Evolutionary conservation across 2,797 vertebrate species (phyloP).

Genomic region (Melanotaenia trifasciata): DNA sequence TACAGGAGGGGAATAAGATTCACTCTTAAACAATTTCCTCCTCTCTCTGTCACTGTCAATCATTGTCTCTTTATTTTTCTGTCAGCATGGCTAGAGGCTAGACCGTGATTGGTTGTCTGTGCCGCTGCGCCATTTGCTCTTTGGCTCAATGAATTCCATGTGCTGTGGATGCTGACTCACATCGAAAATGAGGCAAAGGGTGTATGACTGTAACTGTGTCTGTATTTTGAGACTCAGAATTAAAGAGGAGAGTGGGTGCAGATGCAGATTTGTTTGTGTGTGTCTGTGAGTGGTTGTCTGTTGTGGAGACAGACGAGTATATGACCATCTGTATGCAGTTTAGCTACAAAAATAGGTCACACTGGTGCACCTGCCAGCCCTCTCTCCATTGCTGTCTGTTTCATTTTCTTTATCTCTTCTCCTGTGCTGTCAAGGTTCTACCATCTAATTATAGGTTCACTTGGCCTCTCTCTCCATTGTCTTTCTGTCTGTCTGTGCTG

Average conservation of each 20-base stretch:
- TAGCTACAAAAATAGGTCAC: slow-evolving; percentile 69
- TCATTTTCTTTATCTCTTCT: slow-evolving; percentile 37
- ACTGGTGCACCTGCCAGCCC: slow-evolving; percentile 44
- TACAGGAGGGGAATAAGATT: not conserved
- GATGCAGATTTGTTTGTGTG: slow-evolving; percentile 61
- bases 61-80: slow-evolving; percentile 30
- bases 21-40: slow-evolving; percentile 17
- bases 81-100: slow-evolving; percentile 42
- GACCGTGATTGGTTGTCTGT: slow-evolving; percentile 51
- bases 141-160: slow-evolving; percentile 61
- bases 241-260: slow-evolving; percentile 54
- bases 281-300: slow-evolving; percentile 56
- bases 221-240: slow-evolving; percentile 62
- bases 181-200: slow-evolving; percentile 43
- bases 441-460: slow-evolving; percentile 56
- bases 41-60: slow-evolving; percentile 23
- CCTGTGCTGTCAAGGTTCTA: slow-evolving; percentile 52
- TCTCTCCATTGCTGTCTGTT: slow-evolving; percentile 35
- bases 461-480: slow-evolving; percentile 44
- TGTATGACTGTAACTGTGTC: slow-evolving; percentile 43
- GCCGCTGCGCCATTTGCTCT: slow-evolving; percentile 50
- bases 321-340: slow-evolving; percentile 56
- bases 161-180: slow-evolving; percentile 69
- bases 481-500: slow-evolving; percentile 46
- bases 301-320: slow-evolving; percentile 50